Evolutionary conservation across 2,113 vertebrate species (phyloP), one percentile per base, ranked within the genome.

Genomic region (Collichthys lucidus): DNA sequence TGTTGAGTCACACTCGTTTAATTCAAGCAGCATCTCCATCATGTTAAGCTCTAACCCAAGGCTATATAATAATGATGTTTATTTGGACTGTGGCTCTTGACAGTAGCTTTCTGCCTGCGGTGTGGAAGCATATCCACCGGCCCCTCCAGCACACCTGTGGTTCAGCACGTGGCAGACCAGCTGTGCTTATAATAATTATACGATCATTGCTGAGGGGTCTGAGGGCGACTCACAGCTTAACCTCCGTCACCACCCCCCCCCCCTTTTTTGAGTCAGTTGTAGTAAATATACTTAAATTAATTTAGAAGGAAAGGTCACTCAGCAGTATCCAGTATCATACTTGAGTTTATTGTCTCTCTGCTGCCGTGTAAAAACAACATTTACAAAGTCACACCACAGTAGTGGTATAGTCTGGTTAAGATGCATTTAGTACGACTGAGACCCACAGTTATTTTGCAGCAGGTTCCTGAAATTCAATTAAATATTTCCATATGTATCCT

Each of bases 21-120:
- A 88, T 85, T 78, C 72, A 53, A 74, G 79, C 69, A 68, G 82
- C 64, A 73, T 82, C 79, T 74, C 77, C 61, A 85, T 77, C 63
- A 49, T 49, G 74, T 78, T 80, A 84, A 86, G 78, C 63, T 82
- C 56, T 73, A 57, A 88, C 90, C 82, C 46, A 17, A 81, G 89
- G 86, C 84, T 87, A 77, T 70, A 63, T 86, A 86, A 84, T 89
- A 91, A 90, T 89, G 77, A 88, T 89, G 87, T 86, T 85, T 86
- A 88, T 88, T 83, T 88, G 76, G 77, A 89, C 87, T 70, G 67
- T 61, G 74, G 72, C 74, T 85, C 74, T 77, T 79, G 73, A 88
- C 71, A 50, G 44, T 42, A 62, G 79, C 46, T 61, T 61, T 80
- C 64, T 20, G 61, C 77, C 85, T 47, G 82, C 83, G 74, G 84